Base-by-base conservation (phyloP, 2,888 invertebrate species). In the Lasioglossum marginatum region DNA sequence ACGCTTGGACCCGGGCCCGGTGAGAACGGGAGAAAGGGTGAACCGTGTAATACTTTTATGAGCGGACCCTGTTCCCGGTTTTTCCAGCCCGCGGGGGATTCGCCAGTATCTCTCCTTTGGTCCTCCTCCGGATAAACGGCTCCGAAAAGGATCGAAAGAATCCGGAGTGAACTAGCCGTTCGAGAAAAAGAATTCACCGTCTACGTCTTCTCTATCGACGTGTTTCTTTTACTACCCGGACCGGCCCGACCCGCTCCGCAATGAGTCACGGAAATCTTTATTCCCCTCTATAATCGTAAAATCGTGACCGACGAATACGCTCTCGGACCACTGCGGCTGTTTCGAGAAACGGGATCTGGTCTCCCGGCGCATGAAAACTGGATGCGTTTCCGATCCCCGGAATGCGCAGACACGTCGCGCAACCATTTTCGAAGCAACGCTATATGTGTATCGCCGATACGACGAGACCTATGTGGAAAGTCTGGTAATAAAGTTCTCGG, bases 21-120 rank as follows among this genome's bases (percentile, higher is more conserved):
- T 23, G 34, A 23, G 57, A 52, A 68, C 66, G 31, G 16, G 40
- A 52, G 73, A 45, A 68, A 34, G 70, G 74, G 43, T 57, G 60
- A 81, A 66, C 27, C 37, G 40, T 57, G n/a, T 79, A 77, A 79
- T 86, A 82, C 79, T 87, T 90, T 90, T 89, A 90, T 89, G 89
- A 87, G 52, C 70, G 70, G 75, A 37, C 74, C 78, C 31, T 14
- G 27, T 83, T 79, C 52, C 76, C 85, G 87, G 78, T 72, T 90
- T 87, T 89, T 83, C 83, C 83, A 34, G 63, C 60, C 16, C 48
- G 57, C 31, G 70, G 73, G 84, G 83, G 27, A 86, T 90, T 90
- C 79, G 91, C 89, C 89, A 63, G 79, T 86, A 84, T 90, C 89
- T 72, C 63, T 31, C 16, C 4, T 23, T 57, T 8, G 37, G 78